A percentile compares a stretch with the other conserved stretches of the same genome.
These are phyloP conservation scores for Botia kubotai DNA, from an alignment of 2,797 vertebrate species.

Conservation along the genomic window DNA sequence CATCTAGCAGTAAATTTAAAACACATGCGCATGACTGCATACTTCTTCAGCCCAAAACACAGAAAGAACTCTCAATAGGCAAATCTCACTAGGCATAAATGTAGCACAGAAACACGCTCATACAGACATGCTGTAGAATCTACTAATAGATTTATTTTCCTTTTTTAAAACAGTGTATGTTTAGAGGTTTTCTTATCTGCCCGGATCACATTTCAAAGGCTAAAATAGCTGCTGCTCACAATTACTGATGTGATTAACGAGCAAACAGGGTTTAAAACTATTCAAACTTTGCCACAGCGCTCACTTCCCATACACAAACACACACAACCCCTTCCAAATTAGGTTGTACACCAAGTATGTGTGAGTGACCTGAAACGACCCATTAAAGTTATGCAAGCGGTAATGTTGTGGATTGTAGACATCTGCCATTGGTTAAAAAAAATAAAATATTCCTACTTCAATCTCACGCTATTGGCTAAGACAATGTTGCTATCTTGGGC, in stretches of 20 bases:
- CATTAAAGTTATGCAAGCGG: background rate
- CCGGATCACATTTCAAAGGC: slow-evolving; percentile 44
- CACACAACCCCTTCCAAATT: background rate
- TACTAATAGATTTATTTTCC: background rate
- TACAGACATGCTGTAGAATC: slow-evolving; percentile 24
- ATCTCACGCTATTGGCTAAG: background rate
- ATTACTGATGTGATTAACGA: slow-evolving; percentile 13
- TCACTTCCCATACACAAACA: slow-evolving; percentile 1
- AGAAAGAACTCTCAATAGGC: slow-evolving; percentile 1
- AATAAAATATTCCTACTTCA: background rate
- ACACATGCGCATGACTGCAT: slow-evolving; percentile 57
- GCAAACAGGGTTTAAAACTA: slow-evolving; percentile 11
- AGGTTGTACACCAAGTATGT: background rate
- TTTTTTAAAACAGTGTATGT: background rate
- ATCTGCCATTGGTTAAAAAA: background rate
- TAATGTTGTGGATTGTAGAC: background rate
- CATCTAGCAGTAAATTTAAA: slow-evolving; percentile 55
- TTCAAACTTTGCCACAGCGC: background rate
- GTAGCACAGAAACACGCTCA: background rate
- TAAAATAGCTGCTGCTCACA: slow-evolving; percentile 16
- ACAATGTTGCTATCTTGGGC: background rate
- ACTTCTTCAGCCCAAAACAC: slow-evolving; percentile 35
- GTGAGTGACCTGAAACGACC: background rate
- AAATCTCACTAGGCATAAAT: slow-evolving; percentile 9
- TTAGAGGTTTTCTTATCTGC: background rate